Base-by-base conservation (phyloP, 2,797 vertebrate genomes). In the Cirrhinus molitorella region DNA sequence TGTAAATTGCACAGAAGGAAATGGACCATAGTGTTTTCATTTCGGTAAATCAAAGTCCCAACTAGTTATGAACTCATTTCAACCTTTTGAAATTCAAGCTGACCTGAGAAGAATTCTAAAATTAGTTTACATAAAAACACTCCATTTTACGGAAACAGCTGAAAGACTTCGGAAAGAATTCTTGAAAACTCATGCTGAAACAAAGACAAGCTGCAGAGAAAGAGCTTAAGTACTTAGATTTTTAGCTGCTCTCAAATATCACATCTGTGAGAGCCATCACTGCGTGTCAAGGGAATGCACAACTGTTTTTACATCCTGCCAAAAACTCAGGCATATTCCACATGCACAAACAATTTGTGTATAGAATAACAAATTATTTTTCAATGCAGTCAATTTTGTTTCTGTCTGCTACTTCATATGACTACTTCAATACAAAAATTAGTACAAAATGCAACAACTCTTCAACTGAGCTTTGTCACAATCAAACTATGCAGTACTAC, bases 211-310 rank as follows among this genome's bases (percentile, higher is more conserved):
- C 45, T 74, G 45, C 17, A 28, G 28, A 82, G 45, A 83, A 74
- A 57, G 19, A 67, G 72, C 65, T 55, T 76, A 57, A 28, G 34
- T 31, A 10, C 14, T 81, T 9, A 37, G 11, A 14, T 23, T 37
- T 73, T 57, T 57, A 45, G 34, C 87, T 86, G 84, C 76, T 86
- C 92, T 94, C 92, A 87, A 83, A 88, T 93, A 94, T 90, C 94
- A 94, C 94, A 94, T 94, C 94, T 96, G 95, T 93, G 90, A 92
- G 90, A 92, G 85, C 83, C 87, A 95, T 96, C 93, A 94, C 70
- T 85, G 87, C 87, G 88, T 84, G 71, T 93, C 94, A 89, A 74
- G 90, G 93, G 92, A 92, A 80, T 84, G 37, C 88, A 91, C 90
- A 93, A 92, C 91, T 90, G 88, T 92, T 92, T 92, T 84, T 89